phyloP scores from a whole-genome alignment of 2,797 vertebrate species.

The Pygocentrus nattereri region DNA sequence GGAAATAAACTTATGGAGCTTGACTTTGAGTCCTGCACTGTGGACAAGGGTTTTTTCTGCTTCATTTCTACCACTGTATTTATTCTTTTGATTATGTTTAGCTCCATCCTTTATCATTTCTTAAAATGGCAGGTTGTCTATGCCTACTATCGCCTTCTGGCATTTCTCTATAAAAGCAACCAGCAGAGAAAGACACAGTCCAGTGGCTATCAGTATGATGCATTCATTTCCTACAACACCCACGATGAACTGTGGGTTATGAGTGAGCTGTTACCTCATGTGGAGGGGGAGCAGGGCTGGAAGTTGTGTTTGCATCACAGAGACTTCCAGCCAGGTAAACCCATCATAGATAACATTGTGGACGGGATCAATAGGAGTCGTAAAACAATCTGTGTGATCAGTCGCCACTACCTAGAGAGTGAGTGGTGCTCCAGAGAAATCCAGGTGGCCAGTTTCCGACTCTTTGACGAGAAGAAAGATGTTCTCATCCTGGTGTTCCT shows the following conservation, averaged over 20 bases:
- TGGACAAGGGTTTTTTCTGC: constrained; percentile 55
- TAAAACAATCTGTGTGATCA: constrained; percentile 82
- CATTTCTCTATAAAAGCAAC: constrained; percentile 64
- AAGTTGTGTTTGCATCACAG: constrained; percentile 79
- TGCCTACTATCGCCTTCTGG: constrained; percentile 72
- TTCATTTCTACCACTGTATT: constrained; percentile 56
- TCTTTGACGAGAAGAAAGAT: constrained; percentile 63
- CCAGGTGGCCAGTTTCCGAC: constrained; percentile 73
- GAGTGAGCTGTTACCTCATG: constrained; percentile 67
- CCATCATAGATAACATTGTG: constrained; percentile 78
- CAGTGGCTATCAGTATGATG: constrained; percentile 67
- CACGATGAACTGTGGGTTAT: constrained; percentile 76
- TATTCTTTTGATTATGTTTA: constrained; percentile 57
- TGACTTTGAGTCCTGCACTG: constrained; percentile 51
- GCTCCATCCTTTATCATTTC: constrained; percentile 67
- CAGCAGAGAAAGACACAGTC: constrained; percentile 51
- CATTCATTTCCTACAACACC: constrained; percentile 80
- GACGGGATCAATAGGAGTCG: constrained; percentile 78
- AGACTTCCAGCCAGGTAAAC: constrained; percentile 78
- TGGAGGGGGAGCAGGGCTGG: constrained; percentile 77
- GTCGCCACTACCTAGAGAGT: constrained; percentile 72
- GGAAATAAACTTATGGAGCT: constrained; percentile 65
- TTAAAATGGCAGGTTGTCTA: constrained; percentile 72
- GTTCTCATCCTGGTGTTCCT: constrained; percentile 68
- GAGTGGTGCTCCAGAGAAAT: constrained; percentile 82